These are phyloP conservation scores for Oligia fasciuncula DNA, from an alignment of 2,888 invertebrate genomes.

Conservation along the genomic window DNA sequence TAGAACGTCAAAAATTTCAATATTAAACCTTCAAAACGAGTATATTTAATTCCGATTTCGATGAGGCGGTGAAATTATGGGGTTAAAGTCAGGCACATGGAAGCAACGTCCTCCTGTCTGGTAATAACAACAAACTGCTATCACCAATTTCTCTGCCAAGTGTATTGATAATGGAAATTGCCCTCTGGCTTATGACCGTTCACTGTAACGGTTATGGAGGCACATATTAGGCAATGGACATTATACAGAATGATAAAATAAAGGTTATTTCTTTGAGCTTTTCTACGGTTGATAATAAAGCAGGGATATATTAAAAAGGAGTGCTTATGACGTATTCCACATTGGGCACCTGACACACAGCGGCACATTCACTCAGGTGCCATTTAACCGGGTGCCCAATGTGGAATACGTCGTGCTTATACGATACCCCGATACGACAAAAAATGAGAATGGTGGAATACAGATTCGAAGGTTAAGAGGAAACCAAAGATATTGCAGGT, in stretches of 20 bases:
- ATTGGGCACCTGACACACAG: too few species aligned
- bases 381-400: too few species aligned
- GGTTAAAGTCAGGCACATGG: neutral
- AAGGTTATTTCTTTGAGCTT: neutral
- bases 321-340: too few species aligned
- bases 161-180: slow-evolving; percentile 29
- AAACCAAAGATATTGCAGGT: neutral
- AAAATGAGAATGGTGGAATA: too few species aligned
- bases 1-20: neutral
- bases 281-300: neutral
- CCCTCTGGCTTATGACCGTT: slow-evolving; percentile 21
- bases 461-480: too few species aligned
- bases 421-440: neutral
- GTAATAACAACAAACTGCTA: slow-evolving; percentile 27
- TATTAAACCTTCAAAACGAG: neutral
- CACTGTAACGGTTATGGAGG: slow-evolving; percentile 16
- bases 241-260: neutral
- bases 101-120: neutral
- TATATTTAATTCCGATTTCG: neutral
- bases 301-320: neutral
- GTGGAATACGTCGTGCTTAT: neutral
- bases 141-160: slow-evolving; percentile 22
- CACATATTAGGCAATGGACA: slow-evolving; percentile 11
- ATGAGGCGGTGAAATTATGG: neutral
- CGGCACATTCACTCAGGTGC: too few species aligned